These are phyloP conservation scores for Cenopis cana DNA, from an alignment of 2,888 invertebrate genomes.

Conservation along the genomic window DNA sequence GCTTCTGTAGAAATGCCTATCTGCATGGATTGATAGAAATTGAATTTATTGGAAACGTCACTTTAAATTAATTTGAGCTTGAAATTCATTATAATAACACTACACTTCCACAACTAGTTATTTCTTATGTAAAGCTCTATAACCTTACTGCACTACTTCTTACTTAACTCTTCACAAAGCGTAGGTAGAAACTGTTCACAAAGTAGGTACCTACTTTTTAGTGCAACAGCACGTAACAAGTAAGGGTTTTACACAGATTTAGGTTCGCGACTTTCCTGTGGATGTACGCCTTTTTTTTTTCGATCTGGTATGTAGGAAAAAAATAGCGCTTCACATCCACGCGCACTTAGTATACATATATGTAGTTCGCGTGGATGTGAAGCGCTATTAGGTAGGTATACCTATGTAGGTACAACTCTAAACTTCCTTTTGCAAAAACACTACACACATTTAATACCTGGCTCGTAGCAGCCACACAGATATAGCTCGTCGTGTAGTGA, in stretches of 20 bases:
- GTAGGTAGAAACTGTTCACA: background rate
- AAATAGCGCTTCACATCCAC: background rate
- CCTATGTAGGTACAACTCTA: background rate
- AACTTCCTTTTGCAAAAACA: slow-evolving; percentile 9
- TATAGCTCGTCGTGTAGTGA: slow-evolving; percentile 27
- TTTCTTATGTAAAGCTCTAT: background rate
- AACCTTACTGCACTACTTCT: background rate
- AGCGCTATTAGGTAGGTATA: no score
- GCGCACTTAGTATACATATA: no score
- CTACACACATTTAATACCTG: slow-evolving; percentile 10
- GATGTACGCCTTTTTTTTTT: no score
- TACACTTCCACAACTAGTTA: no score
- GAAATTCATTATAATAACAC: background rate
- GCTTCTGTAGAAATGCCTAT: background rate
- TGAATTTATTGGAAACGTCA: background rate
- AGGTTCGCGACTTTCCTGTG: no score
- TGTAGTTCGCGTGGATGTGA: no score
- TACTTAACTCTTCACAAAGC: background rate
- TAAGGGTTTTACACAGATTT: no score
- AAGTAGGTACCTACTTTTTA: no score
- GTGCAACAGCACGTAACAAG: background rate
- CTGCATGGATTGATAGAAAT: background rate
- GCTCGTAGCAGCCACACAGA: slow-evolving; percentile 2
- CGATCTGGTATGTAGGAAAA: background rate
- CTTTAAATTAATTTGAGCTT: slow-evolving; percentile 2